These are phyloP conservation scores for Tricholauxania praeusta DNA, from an alignment of 2,888 invertebrate species.

Conservation along the genomic window DNA sequence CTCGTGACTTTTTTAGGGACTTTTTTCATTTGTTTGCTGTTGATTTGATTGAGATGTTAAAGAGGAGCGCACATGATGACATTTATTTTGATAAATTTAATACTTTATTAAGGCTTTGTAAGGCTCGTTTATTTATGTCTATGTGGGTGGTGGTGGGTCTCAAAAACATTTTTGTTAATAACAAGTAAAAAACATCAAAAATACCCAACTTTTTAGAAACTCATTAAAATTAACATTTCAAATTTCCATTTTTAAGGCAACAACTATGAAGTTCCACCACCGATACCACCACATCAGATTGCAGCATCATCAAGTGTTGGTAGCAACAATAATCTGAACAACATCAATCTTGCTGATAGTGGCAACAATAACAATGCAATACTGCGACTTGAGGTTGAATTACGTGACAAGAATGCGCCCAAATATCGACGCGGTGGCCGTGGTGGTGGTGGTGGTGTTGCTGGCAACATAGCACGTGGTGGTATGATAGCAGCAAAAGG, in stretches of 20 bases:
- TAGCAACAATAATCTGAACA: slow-evolving; percentile 65
- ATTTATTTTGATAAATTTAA: no score
- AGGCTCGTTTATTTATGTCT: no score
- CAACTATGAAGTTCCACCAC: slow-evolving; percentile 52
- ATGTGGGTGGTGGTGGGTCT: no score
- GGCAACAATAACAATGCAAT: slow-evolving; percentile 61
- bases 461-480: slow-evolving; percentile 65
- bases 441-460: slow-evolving; percentile 67
- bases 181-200: no score
- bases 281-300: slow-evolving; percentile 46
- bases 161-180: no score
- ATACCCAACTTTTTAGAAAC: no score
- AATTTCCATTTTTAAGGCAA: slow-evolving; percentile 50
- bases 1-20: no score
- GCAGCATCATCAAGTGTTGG: slow-evolving; percentile 26
- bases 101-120: no score
- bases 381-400: slow-evolving; percentile 68
- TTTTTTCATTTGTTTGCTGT: no score
- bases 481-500: slow-evolving; percentile 40
- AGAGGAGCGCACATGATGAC: no score
- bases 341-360: slow-evolving; percentile 67
- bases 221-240: slow-evolving; percentile 27
- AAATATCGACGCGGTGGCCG: slow-evolving; percentile 64
- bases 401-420: slow-evolving; percentile 68
- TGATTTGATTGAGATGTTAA: no score